phyloP scores from a whole-genome alignment of 2,888 invertebrate genomes.

The Macropis europaea region DNA sequence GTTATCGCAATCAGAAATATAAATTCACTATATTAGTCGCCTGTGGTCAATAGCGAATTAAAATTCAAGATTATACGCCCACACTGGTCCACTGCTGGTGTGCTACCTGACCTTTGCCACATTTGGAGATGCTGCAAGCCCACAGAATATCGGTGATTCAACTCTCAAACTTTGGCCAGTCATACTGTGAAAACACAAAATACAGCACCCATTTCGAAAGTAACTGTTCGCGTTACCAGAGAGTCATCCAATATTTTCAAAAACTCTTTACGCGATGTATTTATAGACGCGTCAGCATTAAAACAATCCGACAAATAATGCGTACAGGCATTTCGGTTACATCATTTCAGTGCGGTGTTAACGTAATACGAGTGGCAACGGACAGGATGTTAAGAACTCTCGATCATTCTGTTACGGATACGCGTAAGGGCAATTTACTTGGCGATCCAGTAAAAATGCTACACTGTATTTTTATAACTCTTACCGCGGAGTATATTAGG shows the following conservation, averaged over 20 bases:
- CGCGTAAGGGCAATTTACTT: background rate
- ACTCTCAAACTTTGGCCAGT: background rate
- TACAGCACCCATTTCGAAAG: too few relatives aligned
- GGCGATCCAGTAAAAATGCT: background rate
- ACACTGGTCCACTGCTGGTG: background rate
- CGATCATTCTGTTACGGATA: background rate
- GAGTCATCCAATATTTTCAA: background rate
- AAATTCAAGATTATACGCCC: slow-evolving; percentile 14
- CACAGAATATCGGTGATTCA: slow-evolving; percentile 4
- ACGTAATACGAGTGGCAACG: slow-evolving; percentile 14
- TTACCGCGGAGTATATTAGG: background rate
- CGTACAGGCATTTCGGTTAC: slow-evolving; percentile 7
- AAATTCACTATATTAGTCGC: background rate
- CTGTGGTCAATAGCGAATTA: background rate
- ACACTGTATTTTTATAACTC: background rate
- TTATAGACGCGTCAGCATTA: too few relatives aligned
- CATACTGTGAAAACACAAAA: background rate
- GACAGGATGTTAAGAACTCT: background rate
- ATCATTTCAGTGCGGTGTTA: slow-evolving; percentile 10
- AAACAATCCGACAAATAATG: slow-evolving; percentile 25
- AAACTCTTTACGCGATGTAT: background rate
- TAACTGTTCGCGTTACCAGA: too few relatives aligned
- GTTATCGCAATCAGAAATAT: too few relatives aligned
- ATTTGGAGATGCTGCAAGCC: slow-evolving; percentile 12
- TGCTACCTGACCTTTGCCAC: background rate